phyloP scores from a whole-genome alignment of 2,888 invertebrate genomes.

The Cyclophora albipunctata region DNA sequence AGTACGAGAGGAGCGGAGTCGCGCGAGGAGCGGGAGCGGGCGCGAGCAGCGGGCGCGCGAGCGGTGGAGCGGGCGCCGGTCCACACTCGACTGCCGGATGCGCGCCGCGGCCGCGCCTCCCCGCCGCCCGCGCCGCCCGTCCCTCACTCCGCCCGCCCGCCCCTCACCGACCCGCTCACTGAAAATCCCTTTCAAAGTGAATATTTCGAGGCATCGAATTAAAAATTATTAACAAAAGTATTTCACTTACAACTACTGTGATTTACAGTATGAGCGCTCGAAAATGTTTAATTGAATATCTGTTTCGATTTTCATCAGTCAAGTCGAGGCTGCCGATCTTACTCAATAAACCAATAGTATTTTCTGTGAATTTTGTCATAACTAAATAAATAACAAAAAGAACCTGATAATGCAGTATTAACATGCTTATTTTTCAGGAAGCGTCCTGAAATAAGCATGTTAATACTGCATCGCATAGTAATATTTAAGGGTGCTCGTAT shows the following conservation, averaged over 20 bases:
- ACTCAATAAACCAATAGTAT: too few species aligned
- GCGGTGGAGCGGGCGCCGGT: constrained; percentile 17
- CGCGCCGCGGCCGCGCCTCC: constrained; percentile 40
- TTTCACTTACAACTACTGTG: background rate
- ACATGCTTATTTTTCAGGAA: too few species aligned
- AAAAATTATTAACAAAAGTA: constrained; percentile 19
- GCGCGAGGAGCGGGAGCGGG: constrained; percentile 9
- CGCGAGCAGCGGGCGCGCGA: background rate
- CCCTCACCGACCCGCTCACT: constrained; percentile 25
- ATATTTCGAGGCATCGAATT: constrained; percentile 27
- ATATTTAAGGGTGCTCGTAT: too few species aligned
- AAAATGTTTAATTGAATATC: too few species aligned
- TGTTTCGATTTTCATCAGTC: too few species aligned
- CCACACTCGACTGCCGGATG: constrained; percentile 21
- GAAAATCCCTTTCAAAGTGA: constrained; percentile 40
- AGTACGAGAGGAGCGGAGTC: constrained; percentile 8
- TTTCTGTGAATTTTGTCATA: too few species aligned
- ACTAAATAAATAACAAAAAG: too few species aligned
- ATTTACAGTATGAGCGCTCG: background rate
- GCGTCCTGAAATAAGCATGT: too few species aligned
- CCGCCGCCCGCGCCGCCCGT: constrained; percentile 19
- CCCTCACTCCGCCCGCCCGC: constrained; percentile 15
- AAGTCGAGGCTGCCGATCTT: too few species aligned
- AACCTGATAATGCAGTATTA: too few species aligned
- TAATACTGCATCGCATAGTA: too few species aligned